Evolutionary conservation across 1,140 invertebrate genomes (phyloP), one percentile per base, ranked within the genome.

Genomic region (Telenomus remus): DNA sequence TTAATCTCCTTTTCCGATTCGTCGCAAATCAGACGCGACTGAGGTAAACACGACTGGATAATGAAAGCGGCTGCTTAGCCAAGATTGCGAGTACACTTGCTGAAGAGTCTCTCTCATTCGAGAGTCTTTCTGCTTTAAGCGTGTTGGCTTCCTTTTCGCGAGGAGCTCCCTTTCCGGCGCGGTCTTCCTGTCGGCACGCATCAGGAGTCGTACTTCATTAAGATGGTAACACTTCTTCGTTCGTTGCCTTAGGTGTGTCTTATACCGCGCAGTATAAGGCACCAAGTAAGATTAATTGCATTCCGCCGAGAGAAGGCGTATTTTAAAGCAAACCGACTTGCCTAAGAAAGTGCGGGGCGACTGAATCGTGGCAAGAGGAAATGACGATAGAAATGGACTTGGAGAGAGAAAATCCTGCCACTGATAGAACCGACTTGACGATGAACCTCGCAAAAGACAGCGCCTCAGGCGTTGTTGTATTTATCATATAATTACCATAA

Each of bases 401-500:
- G 60, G n/a, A 27, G 55, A 61, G 80, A 71, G 84, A 81, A 81
- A 84, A 83, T 83, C 81, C 82, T 82, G 80, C 79, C 80, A 80
- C 77, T 82, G 81, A 82, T 84, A 80, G 85, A 80, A 83, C 65
- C 65, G 73, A 78, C 80, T 78, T 70, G 76, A 77, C 64, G 72
- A 68, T 68, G 64, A 79, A 78, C 73, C 68, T 76, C 54, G 66
- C 74, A 76, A 82, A 80, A 87, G 82, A 86, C 81, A 82, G 73
- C 78, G 83, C 85, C 82, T 73, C 71, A 81, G 82, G 85, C 81
- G 83, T 86, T 86, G 84, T 87, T 86, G 83, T 87, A 88, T 88
- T 88, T 88, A 87, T 88, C 86, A 87, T 88, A 86, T 87, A 88
- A 88, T 88, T 88, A 87, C 84, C 86, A 87, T 88, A 86, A 88